These are phyloP conservation scores for Chionodraco myersi DNA, from an alignment of 2,113 vertebrate genomes.

Conservation along the genomic window DNA sequence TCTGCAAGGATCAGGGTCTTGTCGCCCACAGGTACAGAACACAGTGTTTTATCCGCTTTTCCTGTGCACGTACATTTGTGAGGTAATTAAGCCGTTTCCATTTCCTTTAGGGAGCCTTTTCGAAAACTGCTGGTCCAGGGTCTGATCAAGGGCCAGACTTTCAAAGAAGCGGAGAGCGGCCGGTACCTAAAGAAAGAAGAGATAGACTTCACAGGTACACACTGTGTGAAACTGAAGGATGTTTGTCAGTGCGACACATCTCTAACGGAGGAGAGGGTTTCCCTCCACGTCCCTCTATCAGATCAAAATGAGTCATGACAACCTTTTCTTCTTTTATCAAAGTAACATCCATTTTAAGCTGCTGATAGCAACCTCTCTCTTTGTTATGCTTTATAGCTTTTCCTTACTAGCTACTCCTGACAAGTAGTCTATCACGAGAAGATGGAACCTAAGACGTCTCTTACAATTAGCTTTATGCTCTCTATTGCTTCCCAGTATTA, in stretches of 20 bases:
- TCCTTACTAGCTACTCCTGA: neutral
- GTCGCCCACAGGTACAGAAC: conserved; percentile 87
- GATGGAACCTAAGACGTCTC: neutral
- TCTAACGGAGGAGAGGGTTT: conserved; percentile 7
- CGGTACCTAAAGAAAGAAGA: conserved; percentile 90
- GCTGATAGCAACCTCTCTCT: neutral
- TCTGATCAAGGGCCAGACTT: conserved; percentile 95
- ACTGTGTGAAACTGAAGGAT: neutral
- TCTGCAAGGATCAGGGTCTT: conserved; percentile 90
- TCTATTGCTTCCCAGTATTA: conserved; percentile 47
- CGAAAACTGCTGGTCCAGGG: conserved; percentile 94
- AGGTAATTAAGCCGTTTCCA: neutral
- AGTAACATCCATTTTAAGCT: conserved; percentile 2
- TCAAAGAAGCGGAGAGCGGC: conserved; percentile 86
- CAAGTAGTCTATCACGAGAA: conserved; percentile 26
- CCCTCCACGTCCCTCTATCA: neutral
- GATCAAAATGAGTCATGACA: conserved; percentile 18
- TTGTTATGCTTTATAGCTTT: neutral
- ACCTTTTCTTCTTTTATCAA: neutral
- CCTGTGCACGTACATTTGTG: neutral
- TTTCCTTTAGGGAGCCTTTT: conserved; percentile 91
- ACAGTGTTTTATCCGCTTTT: neutral
- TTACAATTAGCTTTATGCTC: conserved; percentile 37
- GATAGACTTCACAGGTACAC: conserved; percentile 90
- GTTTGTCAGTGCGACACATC: conserved; percentile 31